Evolutionary conservation across 2,888 invertebrate species (phyloP), one percentile per base, ranked within the genome.

Genomic region (Stomorhina lunata): DNA sequence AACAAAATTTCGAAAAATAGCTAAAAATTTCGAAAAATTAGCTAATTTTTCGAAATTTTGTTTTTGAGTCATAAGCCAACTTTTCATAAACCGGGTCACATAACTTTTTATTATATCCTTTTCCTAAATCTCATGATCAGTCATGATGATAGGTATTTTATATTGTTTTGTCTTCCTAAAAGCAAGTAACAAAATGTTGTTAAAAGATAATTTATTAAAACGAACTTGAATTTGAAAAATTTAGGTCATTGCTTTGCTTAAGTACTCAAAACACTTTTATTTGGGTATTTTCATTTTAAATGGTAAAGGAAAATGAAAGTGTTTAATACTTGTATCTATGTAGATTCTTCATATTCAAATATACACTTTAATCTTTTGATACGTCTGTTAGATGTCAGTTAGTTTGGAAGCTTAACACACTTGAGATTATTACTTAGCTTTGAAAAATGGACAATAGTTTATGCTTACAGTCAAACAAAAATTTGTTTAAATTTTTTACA

Each of bases 201-300:
- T 25, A 4, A 34, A 37, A 73, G 40, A 57, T 48, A 48, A 50
- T 63, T 63, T n/a, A n/a, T 72, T 29, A 15, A 81, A 68, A 65
- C 59, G 65, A 75, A 79, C 81, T 82, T 82, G 79, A 78, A 69
- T 75, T 75, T 69, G 43, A 43, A 75, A 63, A 37, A 78, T 75
- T 59, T 69, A 40, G 78, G 79, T 82, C 75, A 82, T 37, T 29
- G 15, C 2, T 12, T 15, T 17, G 55, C 17, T 7, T 22, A 71
- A 78, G 50, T 48, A 43, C 45, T 53, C 61, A 53, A 43, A 40
- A 43, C n/a, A 69, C 2, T 27, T 61, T 43, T 40, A 20, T 69
- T 59, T 25, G n/a, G n/a, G n/a, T n/a, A 34, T 68, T 34, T 66
- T 20, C 37, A 43, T 22, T 29, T 71, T 57, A 10, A 48, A 25